Evolutionary conservation across 2,113 vertebrate genomes (phyloP).

Genomic region (Spilogale gracilis): DNA sequence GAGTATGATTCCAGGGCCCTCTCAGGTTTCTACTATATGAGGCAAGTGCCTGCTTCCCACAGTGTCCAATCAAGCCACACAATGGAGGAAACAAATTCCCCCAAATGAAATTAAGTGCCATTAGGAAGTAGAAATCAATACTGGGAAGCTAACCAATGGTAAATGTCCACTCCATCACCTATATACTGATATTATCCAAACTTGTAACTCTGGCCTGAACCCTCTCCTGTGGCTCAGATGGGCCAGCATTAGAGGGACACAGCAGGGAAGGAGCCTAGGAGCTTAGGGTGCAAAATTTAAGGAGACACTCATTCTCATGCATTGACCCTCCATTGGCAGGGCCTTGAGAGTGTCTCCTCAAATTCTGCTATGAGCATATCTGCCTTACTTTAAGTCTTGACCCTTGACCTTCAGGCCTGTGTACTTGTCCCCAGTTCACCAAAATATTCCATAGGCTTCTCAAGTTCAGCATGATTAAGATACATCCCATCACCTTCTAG

Average conservation of each 20-base stretch:
- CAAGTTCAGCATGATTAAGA: neutral
- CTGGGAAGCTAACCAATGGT: slow-evolving; percentile 68
- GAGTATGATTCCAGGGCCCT: neutral
- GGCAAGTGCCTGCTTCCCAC: slow-evolving; percentile 21
- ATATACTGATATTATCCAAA: neutral
- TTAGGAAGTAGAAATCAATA: slow-evolving; percentile 71
- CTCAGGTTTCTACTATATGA: slow-evolving; percentile 16
- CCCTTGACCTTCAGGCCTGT: neutral
- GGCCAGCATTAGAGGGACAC: neutral
- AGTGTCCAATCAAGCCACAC: neutral
- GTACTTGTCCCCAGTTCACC: neutral
- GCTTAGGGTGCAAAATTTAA: neutral
- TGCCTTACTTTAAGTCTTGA: neutral
- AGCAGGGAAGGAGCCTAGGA: neutral
- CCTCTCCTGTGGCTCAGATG: neutral
- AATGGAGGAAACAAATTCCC: slow-evolving; percentile 35
- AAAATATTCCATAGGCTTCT: neutral
- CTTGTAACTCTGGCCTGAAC: neutral
- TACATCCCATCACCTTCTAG: neutral
- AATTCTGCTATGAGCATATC: neutral
- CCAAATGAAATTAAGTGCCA: slow-evolving; percentile 14
- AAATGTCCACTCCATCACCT: slow-evolving; percentile 7
- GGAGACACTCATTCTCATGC: neutral
- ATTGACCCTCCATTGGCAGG: neutral
- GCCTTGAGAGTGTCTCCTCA: neutral